phyloP scores from a whole-genome alignment of 2,797 vertebrate species.

The Acrossocheilus fasciatus region DNA sequence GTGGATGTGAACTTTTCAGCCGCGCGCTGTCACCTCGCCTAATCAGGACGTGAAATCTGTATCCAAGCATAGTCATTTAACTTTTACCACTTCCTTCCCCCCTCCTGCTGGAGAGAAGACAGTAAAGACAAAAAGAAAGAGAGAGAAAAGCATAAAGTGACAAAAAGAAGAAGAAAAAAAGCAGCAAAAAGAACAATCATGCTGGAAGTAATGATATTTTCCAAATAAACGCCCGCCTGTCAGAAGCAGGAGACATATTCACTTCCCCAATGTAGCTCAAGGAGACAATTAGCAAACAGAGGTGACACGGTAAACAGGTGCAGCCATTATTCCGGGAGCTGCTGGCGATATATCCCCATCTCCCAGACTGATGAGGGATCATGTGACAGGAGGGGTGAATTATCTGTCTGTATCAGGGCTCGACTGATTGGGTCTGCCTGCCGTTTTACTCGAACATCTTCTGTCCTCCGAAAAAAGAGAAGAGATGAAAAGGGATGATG shows the following conservation, averaged over 20 bases:
- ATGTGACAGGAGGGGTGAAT: constrained; percentile 91
- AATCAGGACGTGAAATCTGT: constrained; percentile 92
- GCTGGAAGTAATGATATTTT: constrained; percentile 93
- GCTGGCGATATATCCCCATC: constrained; percentile 96
- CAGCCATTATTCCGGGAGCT: constrained; percentile 97
- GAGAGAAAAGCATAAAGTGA: constrained; percentile 51
- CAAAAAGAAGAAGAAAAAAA: constrained; percentile 60
- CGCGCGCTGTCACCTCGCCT: constrained; percentile 85
- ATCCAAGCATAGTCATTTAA: constrained; percentile 90
- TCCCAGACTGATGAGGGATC: constrained; percentile 92
- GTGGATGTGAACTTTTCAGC: constrained; percentile 86
- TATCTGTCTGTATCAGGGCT: constrained; percentile 89
- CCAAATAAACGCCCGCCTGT: constrained; percentile 94
- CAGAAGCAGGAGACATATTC: constrained; percentile 91
- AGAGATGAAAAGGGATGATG: constrained; percentile 69
- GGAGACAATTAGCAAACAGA: constrained; percentile 99
- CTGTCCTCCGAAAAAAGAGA: constrained; percentile 77
- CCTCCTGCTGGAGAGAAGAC: constrained; percentile 39
- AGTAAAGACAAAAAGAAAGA: constrained; percentile 54
- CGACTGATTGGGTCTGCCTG: constrained; percentile 88
- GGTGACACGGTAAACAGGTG: constrained; percentile 99
- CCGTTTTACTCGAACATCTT: constrained; percentile 81
- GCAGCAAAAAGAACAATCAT: constrained; percentile 91
- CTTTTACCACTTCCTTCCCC: constrained; percentile 68
- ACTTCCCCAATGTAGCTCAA: constrained; percentile 94